Evolutionary conservation across 2,888 invertebrate species (phyloP).

Genomic region (Argynnis bischoffii): DNA sequence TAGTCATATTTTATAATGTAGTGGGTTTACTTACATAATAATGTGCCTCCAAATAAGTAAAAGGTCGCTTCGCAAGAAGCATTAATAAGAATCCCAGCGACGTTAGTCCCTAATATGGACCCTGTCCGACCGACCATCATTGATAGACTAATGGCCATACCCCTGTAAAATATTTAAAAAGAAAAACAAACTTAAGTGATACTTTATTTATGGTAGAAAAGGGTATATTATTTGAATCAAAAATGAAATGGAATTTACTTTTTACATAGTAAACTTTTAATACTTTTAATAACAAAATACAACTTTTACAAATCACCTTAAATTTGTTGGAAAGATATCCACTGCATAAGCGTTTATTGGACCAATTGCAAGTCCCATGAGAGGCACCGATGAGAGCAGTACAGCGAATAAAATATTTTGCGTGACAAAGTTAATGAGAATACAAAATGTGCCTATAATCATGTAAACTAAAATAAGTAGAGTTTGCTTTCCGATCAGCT

Average conservation of each 20-base stretch:
- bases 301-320: slow-evolving; percentile 55
- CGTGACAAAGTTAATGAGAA: slow-evolving; percentile 67
- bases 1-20: slow-evolving; percentile 5
- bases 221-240: too few relatives aligned
- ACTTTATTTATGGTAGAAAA: too few relatives aligned
- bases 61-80: slow-evolving; percentile 83
- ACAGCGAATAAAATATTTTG: slow-evolving; percentile 64
- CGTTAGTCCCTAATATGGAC: slow-evolving; percentile 83
- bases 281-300: slow-evolving; percentile 4
- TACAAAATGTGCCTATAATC: slow-evolving; percentile 59
- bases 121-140: slow-evolving; percentile 84
- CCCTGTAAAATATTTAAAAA: slow-evolving; percentile 62
- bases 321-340: slow-evolving; percentile 72
- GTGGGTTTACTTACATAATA: slow-evolving; percentile 65
- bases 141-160: slow-evolving; percentile 83
- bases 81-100: slow-evolving; percentile 84
- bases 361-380: slow-evolving; percentile 66
- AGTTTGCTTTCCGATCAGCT: slow-evolving; percentile 67
- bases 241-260: too few relatives aligned
- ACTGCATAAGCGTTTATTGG: slow-evolving; percentile 73
- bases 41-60: slow-evolving; percentile 79
- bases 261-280: neutral
- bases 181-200: neutral
- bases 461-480: slow-evolving; percentile 57
- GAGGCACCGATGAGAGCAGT: slow-evolving; percentile 61